A percentile compares a stretch with the other conserved stretches of the same genome.
Conservation (phyloP, 2,797 vertebrate genomes). For the Margarornis squamiger region DNA sequence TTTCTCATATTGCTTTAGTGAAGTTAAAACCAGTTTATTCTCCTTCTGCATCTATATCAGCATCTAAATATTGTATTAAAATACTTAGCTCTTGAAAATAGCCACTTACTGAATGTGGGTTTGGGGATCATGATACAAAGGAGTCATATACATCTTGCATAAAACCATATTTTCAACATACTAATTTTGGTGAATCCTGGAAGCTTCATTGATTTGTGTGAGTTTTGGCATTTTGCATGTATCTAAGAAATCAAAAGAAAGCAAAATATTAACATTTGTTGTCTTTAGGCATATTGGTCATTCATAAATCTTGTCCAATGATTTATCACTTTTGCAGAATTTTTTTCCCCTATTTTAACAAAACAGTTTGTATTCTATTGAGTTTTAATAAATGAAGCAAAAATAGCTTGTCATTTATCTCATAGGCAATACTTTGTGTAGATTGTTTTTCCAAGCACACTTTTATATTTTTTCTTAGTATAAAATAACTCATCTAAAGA, state of each 20-base stretch:
- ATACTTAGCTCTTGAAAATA: not conserved
- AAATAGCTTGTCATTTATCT: not conserved
- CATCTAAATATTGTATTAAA: not conserved
- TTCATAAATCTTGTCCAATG: not conserved
- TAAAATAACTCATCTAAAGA: slow-evolving; percentile 20
- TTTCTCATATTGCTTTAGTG: not conserved
- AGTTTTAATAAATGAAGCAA: slow-evolving; percentile 9
- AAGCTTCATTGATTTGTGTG: not conserved
- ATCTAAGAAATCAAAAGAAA: not conserved
- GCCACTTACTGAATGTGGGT: not conserved
- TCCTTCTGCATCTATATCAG: not conserved
- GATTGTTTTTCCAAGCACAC: slow-evolving; percentile 34
- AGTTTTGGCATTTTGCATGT: not conserved
- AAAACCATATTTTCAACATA: not conserved
- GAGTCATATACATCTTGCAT: rapidly evolving
- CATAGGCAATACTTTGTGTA: not conserved
- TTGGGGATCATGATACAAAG: not conserved
- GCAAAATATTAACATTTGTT: not conserved
- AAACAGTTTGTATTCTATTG: not conserved
- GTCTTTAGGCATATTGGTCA: not conserved
- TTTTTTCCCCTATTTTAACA: not conserved
- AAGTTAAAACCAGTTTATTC: not conserved
- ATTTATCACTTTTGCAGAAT: not conserved
- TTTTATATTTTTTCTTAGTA: slow-evolving; percentile 17
- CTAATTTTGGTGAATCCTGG: not conserved